Percentiles rank a stretch among this genome's conserved stretches.
These are phyloP conservation scores for Ophioninae sp. DNA, from an alignment of 2,888 invertebrate species.

Conservation along the genomic window DNA sequence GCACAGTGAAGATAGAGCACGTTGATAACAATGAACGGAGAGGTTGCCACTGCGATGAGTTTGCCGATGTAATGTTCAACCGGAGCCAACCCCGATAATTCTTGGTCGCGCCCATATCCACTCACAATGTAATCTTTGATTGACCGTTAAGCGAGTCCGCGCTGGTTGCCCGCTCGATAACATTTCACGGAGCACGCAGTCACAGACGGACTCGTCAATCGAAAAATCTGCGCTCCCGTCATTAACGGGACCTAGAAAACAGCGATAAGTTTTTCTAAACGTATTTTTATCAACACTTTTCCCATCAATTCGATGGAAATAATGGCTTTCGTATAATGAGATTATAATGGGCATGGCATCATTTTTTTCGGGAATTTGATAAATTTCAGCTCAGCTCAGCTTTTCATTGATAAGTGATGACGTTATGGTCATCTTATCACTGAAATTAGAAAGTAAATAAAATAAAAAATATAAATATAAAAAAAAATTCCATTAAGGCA, in stretches of 20 bases:
- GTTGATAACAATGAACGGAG: slow-evolving; percentile 29
- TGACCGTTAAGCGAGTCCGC: slow-evolving; percentile 36
- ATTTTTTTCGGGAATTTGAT: background rate
- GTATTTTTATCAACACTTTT: background rate
- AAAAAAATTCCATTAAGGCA: too few species aligned
- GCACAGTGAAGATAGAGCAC: slow-evolving; percentile 19
- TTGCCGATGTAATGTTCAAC: slow-evolving; percentile 26
- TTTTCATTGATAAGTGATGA: too few species aligned
- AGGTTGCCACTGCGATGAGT: slow-evolving; percentile 31
- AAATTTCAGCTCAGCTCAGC: too few species aligned
- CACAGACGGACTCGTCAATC: background rate
- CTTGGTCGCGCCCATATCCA: slow-evolving; percentile 29
- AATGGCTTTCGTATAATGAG: background rate
- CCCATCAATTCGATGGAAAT: background rate
- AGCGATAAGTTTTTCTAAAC: background rate
- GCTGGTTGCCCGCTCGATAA: background rate
- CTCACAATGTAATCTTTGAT: slow-evolving; percentile 59
- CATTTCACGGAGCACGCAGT: background rate
- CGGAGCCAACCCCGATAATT: slow-evolving; percentile 38
- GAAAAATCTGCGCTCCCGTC: background rate
- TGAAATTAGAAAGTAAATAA: too few species aligned
- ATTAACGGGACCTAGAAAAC: background rate
- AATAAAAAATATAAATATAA: too few species aligned
- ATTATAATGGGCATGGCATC: background rate
- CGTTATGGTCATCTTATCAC: too few species aligned